These are phyloP conservation scores for Alca torda DNA, from an alignment of 2,797 vertebrate species.

Conservation along the genomic window DNA sequence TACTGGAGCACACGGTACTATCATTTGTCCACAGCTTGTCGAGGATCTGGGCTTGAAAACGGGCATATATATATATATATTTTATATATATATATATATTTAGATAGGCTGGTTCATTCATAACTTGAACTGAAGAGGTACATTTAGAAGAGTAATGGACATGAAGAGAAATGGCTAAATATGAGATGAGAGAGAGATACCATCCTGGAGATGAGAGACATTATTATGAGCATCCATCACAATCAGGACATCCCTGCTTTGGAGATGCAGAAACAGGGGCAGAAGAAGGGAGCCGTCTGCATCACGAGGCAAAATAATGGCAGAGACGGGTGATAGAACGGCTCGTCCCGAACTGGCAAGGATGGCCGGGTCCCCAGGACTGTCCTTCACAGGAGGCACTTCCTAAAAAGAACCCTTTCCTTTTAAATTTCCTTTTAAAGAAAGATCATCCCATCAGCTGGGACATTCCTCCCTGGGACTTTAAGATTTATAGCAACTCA, in stretches of 20 bases:
- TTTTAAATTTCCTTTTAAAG: background rate
- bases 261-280: background rate
- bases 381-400: background rate
- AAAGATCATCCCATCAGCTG: background rate
- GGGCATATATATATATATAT: too few species aligned
- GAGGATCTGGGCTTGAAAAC: background rate
- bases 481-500: background rate
- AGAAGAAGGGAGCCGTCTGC: background rate
- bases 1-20: background rate
- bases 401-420: background rate
- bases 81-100: too few species aligned
- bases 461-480: background rate
- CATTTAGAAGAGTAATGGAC: background rate
- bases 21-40: fast-evolving
- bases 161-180: background rate
- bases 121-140: background rate
- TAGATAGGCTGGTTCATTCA: background rate
- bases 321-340: background rate
- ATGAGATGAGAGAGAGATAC: background rate
- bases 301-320: fast-evolving
- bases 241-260: background rate
- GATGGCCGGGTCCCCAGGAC: background rate
- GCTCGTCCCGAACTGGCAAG: background rate
- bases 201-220: background rate
- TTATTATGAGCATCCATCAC: background rate